Evolutionary conservation across 2,888 invertebrate species (phyloP), one percentile per base, ranked within the genome.

Genomic region (Spicauda simplicius): DNA sequence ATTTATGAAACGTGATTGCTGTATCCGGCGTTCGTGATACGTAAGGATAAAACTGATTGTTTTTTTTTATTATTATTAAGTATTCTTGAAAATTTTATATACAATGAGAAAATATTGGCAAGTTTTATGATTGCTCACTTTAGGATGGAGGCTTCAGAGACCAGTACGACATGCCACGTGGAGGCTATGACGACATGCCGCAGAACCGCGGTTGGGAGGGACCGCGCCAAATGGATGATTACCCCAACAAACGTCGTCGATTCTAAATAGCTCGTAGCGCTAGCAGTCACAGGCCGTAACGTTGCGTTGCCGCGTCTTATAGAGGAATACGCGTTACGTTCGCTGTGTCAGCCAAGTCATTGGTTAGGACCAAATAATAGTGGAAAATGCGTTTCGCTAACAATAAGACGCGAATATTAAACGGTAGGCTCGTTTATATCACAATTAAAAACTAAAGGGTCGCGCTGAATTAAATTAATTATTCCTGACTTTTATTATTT

Each of bases 161-260:
- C 79, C 90, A 91, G 92, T 93, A 79, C 93, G 91, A 93, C 87
- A 89, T 87, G 89, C 86, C 82, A 76, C 85, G 87, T 66, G 67
- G 93, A 81, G 86, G 82, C 75, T 92, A 78, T 87, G 92, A 92
- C 80, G 91, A 91, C 85, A 85, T 87, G 86, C 89, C 90, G 77
- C 90, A 90, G 82, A 91, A 91, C 81, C 93, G 93, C 80, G 94
- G 94, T 83, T 93, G 95, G 88, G 94, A 94, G 70, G 93, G 93
- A 74, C 85, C 88, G 74, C 92, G 92, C 83, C 94, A 91, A 85
- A 87, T 93, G 84, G 95, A 95, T 74, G 95, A 95, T 90, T 95
- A 90, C 86, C 95, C 95, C 80, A 94, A 94, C 89, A 95, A 95
- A 90, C 94, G 95, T 76, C 94, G 95, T 81, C 95, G 95, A 74